Evolutionary conservation across 2,113 vertebrate genomes (phyloP), one percentile per base, ranked within the genome.

Genomic region (Ophiodon elongatus): DNA sequence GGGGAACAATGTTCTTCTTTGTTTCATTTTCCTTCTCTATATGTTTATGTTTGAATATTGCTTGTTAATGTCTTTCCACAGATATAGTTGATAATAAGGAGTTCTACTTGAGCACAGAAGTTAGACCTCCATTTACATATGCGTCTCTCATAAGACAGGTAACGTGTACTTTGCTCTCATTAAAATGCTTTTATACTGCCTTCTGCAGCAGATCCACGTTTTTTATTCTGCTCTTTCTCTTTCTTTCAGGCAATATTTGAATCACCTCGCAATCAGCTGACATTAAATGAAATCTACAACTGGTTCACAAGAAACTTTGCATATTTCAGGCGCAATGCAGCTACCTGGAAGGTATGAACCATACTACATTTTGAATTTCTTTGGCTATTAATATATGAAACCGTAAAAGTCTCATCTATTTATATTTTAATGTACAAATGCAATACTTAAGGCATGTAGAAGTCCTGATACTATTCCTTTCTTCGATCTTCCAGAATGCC

Each of bases 221-320:
- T 21, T 56, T 31, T 37, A 11, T 86, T 75, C 88, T 1, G 1
- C 52, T 21, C 31, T 43, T 72, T 23, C 19, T 88, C 23, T 91
- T 41, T 89, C 33, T 88, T 89, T 19, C 85, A 99, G 98, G 98
- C 97, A 56, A 99, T 99, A 95, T 98, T 98, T 63, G 98, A 99
- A 89, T 98, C 98, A 80, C 98, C 98, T 62, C 98, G 98, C 90
- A 98, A 96, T 92, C 98, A 99, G 96, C 96, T 99, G 96, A 99
- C 98, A 90, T 96, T 99, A 96, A 99, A 99, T 13, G 98, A 99
- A 95, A 99, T 99, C 95, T 99, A 99, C 96, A 99, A 99, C 95
- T 99, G 98, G 98, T 99, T 99, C 96, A 99, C 98, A 33, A 95
- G 97, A 91, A 99, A 97, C 94, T 99, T 99, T 90, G 98, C 97